Base-by-base conservation (phyloP, 2,888 invertebrate species). In the Cryptocephalus primarius region DNA sequence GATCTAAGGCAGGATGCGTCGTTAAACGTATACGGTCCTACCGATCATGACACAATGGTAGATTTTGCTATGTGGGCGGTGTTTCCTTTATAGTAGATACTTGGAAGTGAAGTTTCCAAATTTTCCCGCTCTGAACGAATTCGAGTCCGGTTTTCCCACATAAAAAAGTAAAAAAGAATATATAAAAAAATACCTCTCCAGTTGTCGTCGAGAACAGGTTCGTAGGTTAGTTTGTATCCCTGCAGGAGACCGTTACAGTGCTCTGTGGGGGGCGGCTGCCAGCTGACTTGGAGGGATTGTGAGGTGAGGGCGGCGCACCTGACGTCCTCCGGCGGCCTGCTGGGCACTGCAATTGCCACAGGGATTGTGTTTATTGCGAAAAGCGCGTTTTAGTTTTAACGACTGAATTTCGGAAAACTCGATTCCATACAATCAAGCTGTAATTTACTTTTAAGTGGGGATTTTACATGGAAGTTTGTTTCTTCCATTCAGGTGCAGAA, bases 221-320 rank as follows among this genome's bases (percentile, higher is more conserved):
- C 85, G 63, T 81, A 84, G 47, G 79, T 76, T 8, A 85, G 67
- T 64, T 83, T 83, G 62, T 85, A 85, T 4, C 88, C 88, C 64
- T 85, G 83, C 48, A 88, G 73, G 42, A 86, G 75, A 3, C 88
- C 88, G 59, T 88, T 85, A 48, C 82, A 79, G 49, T 85, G 80
- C 54, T 79, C 77, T 33, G 77, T 76, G 36, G 85, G 81, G 1
- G 87, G 84, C 10, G 85, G 84, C 53, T 85, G 83, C 88, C 88
- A 88, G 43, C 83, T 81, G 13, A 88, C 79, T 71, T 85, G 83
- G 46, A 88, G 70, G 8, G 84, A 84, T 60, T 85, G 83, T 0
- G 88, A 85, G 31, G 83, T 82, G 40, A 86, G 66, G 0, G 86
- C 79, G 0, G 80, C 80, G 60, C 88, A 88, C 48, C 85, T 76